These are phyloP conservation scores for Pangasianodon hypophthalmus DNA, from an alignment of 2,113 vertebrate species.

Conservation along the genomic window DNA sequence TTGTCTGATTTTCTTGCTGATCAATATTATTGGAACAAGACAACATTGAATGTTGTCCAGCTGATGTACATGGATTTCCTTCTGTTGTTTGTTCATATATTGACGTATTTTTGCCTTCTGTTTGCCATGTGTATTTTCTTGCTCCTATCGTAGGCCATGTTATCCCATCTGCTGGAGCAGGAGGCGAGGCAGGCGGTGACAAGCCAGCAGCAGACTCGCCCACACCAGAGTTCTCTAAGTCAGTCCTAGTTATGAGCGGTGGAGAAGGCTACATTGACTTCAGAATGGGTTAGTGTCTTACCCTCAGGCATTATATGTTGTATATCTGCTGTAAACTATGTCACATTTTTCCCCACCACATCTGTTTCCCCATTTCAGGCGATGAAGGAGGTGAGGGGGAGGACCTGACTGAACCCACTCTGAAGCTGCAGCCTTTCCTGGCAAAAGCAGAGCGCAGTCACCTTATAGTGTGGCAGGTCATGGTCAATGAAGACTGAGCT, in stretches of 20 bases:
- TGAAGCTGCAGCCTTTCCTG: conserved; percentile 87
- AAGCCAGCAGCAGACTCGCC: conserved; percentile 74
- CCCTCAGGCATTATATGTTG: background rate
- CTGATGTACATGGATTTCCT: background rate
- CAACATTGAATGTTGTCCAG: background rate
- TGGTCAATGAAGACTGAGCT: conserved; percentile 78
- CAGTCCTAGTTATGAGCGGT: conserved; percentile 93
- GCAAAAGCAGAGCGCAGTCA: conserved; percentile 96
- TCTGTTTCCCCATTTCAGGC: conserved; percentile 68
- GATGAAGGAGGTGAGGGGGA: conserved; percentile 89
- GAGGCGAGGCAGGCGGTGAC: conserved; percentile 73
- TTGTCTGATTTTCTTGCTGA: background rate
- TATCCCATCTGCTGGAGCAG: conserved; percentile 70
- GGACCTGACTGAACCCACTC: conserved; percentile 78
- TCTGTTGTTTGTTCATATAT: conserved; percentile 1
- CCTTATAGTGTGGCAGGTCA: conserved; percentile 96
- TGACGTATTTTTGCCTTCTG: background rate
- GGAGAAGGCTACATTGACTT: conserved; percentile 99
- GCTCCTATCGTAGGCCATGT: conserved; percentile 80
- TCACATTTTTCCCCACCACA: background rate
- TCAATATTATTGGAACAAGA: background rate
- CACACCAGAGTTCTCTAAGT: conserved; percentile 76
- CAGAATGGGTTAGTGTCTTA: conserved; percentile 87
- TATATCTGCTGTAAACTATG: background rate
- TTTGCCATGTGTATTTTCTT: conserved; percentile 17